Conservation (phyloP, 2,888 invertebrate species). For the Plebejus melissa region DNA sequence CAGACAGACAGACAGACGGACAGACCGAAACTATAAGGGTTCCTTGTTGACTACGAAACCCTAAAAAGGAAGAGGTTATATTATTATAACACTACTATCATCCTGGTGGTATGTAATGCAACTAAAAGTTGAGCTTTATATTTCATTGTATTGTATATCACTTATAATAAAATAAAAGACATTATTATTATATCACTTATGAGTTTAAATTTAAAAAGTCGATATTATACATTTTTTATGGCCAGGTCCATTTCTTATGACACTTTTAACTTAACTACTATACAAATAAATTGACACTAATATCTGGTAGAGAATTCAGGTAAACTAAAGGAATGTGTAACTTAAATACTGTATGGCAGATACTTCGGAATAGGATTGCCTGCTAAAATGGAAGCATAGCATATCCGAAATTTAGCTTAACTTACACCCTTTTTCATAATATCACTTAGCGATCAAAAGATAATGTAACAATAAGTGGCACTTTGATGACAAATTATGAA, state of each 20-base stretch:
- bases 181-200: no score
- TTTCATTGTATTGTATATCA: no score
- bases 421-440: neutral
- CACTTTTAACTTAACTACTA: slow-evolving; percentile 29
- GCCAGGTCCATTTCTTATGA: slow-evolving; percentile 6
- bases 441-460: neutral
- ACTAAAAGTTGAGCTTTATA: no score
- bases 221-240: slow-evolving; percentile 32
- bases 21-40: no score
- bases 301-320: slow-evolving; percentile 65
- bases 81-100: no score
- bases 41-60: no score
- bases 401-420: slow-evolving; percentile 7
- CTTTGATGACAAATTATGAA: neutral
- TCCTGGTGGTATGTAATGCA: no score
- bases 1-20: no score
- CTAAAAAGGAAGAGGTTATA: no score
- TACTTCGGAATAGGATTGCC: slow-evolving; percentile 46
- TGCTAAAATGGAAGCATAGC: slow-evolving; percentile 42
- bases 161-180: no score
- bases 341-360: slow-evolving; percentile 78
- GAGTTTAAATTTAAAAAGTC: neutral
- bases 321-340: slow-evolving; percentile 66
- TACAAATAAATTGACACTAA: slow-evolving; percentile 39
- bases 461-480: no score